Evolutionary conservation across 2,797 vertebrate genomes (phyloP).

Genomic region (Pangasius macronema): DNA sequence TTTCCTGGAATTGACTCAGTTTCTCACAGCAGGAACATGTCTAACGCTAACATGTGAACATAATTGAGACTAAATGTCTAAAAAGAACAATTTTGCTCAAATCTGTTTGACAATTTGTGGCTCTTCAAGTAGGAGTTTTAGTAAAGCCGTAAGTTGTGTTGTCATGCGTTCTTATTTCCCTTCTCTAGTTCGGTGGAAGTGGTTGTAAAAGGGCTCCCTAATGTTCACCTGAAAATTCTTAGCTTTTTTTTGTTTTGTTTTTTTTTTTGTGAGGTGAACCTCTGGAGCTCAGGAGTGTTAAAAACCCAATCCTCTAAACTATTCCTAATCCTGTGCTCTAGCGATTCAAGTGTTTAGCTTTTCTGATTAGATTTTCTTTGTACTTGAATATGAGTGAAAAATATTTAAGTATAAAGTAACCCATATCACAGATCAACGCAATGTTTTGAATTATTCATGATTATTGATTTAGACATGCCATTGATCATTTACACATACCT

Average conservation of each 20-base stretch:
- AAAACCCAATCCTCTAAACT: constrained; percentile 5
- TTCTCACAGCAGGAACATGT: background rate
- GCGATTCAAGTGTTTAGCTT: background rate
- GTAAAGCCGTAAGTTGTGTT: background rate
- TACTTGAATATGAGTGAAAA: background rate
- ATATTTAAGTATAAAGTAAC: background rate
- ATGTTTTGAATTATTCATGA: constrained; percentile 14
- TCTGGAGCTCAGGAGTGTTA: background rate
- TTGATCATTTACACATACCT: background rate
- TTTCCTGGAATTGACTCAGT: background rate
- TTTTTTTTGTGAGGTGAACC: background rate
- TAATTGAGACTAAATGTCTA: background rate
- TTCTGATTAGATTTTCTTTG: background rate
- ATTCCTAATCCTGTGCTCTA: background rate
- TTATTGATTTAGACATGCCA: background rate
- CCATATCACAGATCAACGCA: background rate
- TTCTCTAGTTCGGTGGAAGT: constrained; percentile 66
- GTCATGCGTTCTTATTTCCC: constrained; percentile 36
- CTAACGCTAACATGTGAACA: background rate
- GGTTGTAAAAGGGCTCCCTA: constrained; percentile 77
- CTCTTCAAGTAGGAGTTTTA: background rate
- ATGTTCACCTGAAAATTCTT: constrained; percentile 64
- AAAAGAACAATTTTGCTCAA: background rate
- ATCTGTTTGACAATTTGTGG: background rate
- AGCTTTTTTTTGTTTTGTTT: background rate